Base-by-base conservation (phyloP, 2,888 invertebrate species). In the Serripes groenlandicus region DNA sequence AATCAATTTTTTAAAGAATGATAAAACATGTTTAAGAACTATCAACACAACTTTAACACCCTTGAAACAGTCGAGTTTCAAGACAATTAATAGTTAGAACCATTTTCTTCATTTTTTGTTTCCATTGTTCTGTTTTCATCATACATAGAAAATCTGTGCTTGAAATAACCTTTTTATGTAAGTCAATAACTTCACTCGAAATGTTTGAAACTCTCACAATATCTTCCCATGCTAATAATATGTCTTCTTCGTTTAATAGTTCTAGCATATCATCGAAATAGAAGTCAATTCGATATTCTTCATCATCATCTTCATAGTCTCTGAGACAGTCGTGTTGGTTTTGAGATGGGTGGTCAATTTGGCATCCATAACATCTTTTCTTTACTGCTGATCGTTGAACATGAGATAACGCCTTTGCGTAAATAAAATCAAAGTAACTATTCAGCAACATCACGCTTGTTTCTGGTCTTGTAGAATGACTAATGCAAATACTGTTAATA, bases 91-190 rank as follows among this genome's bases (percentile, higher is more conserved):
- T 78, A n/a, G 78, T 66, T n/a, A 78, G 23, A 3, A 78, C 54
- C 56, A 70, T 70, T 64, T 49, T 70, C 42, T 42, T 75, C 66
- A 80, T 80, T 75, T 80, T 80, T 18, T 0, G 9, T 68, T 62
- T 60, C 80, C 80, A 75, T 21, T 70, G 75, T n/a, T 75, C 54
- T 0, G 80, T 80, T 75, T 81, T 80, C 81, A 81, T 81, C 0
- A 71, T 28, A 11, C 23, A 15, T 0, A 76, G 34, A 49, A 66
- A 81, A 56, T 81, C 76, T 26, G 56, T 76, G 62, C 30, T 68
- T 15, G 32, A 42, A 1, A 81, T 49, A 15, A 81, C 76, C n/a
- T 9, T 34, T 52, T 81, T 81, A 32, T 81, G 80, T 34, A 75
- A 23, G 30, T 64, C 34, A 23, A 80, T 72, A 4, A 68, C n/a